Conservation (phyloP, 2,113 vertebrate species). For the Pionites leucogaster region DNA sequence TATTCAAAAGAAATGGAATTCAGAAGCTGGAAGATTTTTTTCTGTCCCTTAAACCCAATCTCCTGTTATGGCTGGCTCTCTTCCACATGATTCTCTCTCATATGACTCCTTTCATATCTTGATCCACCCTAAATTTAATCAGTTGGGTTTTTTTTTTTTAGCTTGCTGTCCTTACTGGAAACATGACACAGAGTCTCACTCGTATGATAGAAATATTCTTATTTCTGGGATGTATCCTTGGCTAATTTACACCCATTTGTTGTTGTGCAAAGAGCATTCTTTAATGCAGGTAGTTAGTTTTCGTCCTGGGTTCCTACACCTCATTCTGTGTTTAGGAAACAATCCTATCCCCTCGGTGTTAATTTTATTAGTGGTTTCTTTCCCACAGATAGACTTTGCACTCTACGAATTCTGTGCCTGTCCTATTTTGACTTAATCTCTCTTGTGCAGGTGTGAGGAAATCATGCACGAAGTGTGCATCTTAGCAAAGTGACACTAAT, state of each 20-base stretch:
- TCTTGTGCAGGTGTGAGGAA: not conserved
- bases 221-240: not conserved
- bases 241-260: not conserved
- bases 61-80: not conserved
- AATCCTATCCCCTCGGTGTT: not conserved
- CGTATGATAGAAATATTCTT: not conserved
- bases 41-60: not conserved
- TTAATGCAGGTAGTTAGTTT: not conserved
- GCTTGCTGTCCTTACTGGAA: not conserved
- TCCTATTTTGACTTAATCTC: not conserved
- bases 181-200: not conserved
- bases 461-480: not conserved
- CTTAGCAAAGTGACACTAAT: not conserved
- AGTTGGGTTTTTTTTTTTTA: accelerated
- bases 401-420: not conserved
- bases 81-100: not conserved
- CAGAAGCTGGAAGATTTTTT: not conserved
- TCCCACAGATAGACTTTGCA: not conserved
- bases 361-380: not conserved
- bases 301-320: not conserved
- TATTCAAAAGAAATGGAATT: not conserved
- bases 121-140: not conserved
- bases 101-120: not conserved
- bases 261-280: not conserved
- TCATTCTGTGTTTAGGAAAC: not conserved